These are phyloP conservation scores for Aspidiotus rigidus DNA, from an alignment of 2,888 invertebrate genomes.

Conservation along the genomic window DNA sequence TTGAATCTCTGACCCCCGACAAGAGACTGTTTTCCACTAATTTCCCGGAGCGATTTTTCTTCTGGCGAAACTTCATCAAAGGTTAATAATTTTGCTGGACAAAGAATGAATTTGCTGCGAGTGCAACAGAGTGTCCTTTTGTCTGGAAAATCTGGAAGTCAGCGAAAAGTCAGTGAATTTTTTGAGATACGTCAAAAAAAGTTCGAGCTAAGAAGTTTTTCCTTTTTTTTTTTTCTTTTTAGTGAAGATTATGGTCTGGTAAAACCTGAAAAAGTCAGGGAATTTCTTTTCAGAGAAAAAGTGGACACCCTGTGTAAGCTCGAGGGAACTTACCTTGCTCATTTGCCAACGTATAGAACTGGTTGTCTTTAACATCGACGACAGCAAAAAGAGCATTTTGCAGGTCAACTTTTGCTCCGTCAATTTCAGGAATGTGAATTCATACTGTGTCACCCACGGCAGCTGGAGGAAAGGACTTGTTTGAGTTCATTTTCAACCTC, in stretches of 20 bases:
- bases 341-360: neutral
- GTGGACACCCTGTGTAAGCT: too few species aligned
- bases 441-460: neutral
- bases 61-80: neutral
- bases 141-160: too few species aligned
- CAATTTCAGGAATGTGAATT: neutral
- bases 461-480: neutral
- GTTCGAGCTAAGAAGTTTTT: too few species aligned
- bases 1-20: neutral
- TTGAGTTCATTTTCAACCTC: neutral
- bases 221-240: too few species aligned
- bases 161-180: too few species aligned
- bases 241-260: too few species aligned
- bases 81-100: neutral
- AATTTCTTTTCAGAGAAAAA: too few species aligned
- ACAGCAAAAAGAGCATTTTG: neutral
- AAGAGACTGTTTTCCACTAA: neutral
- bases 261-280: too few species aligned
- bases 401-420: neutral
- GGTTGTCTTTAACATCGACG: neutral
- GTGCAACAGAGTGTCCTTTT: too few species aligned
- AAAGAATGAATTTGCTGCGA: neutral
- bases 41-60: neutral
- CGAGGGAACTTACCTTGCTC: neutral
- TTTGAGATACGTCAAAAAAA: too few species aligned